A percentile compares a stretch with the other conserved stretches of the same genome.
phyloP scores from a whole-genome alignment of 1,140 invertebrate genomes.

The Leptestheria dahalacensis region DNA sequence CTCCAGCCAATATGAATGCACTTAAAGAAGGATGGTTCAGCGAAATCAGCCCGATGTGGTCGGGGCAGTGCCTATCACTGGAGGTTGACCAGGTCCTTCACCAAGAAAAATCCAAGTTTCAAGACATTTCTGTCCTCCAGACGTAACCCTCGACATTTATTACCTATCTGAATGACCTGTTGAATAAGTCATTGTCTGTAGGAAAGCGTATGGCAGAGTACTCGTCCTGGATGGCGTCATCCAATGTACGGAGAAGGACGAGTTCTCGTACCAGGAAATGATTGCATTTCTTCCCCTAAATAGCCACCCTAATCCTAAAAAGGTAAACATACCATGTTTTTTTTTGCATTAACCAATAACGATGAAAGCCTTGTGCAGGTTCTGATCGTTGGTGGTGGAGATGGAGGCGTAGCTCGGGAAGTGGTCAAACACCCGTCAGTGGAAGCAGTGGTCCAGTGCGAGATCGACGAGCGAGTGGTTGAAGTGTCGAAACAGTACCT shows the following conservation, averaged over 20 bases:
- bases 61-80: constrained; percentile 75
- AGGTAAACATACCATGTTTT: constrained; percentile 40
- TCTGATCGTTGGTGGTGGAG: constrained; percentile 94
- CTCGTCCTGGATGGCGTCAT: constrained; percentile 91
- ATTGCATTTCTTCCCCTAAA: constrained; percentile 86
- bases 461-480: constrained; percentile 89
- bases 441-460: constrained; percentile 73
- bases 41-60: constrained; percentile 77
- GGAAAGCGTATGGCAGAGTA: constrained; percentile 71
- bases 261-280: constrained; percentile 98
- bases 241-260: constrained; percentile 90
- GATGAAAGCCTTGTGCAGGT: constrained; percentile 40
- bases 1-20: constrained; percentile 41
- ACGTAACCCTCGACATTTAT: constrained; percentile 43
- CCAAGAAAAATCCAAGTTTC: constrained; percentile 67
- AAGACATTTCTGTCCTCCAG: constrained; percentile 77
- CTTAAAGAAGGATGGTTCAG: constrained; percentile 78
- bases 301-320: constrained; percentile 76
- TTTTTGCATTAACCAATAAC: constrained; percentile 6
- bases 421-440: constrained; percentile 84
- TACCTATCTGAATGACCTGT: neutral
- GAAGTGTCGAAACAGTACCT: constrained; percentile 78
- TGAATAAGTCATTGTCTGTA: constrained; percentile 28
- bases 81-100: constrained; percentile 72
- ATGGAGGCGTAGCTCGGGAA: constrained; percentile 90